These are phyloP conservation scores for Spondyliosoma cantharus DNA, from an alignment of 2,797 vertebrate genomes.

Conservation along the genomic window DNA sequence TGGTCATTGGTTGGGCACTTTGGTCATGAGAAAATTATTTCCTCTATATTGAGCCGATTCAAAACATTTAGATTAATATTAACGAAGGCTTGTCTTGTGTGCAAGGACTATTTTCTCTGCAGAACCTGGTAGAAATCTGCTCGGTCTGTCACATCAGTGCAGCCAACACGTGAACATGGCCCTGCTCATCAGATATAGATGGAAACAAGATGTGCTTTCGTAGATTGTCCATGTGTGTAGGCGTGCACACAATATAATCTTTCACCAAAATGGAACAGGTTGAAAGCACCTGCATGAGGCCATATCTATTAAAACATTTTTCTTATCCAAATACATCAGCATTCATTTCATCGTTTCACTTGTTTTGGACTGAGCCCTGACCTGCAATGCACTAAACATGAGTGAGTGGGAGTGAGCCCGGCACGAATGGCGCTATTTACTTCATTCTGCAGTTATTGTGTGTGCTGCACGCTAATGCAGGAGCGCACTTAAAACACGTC, in stretches of 20 bases:
- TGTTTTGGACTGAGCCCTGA: slow-evolving; percentile 14
- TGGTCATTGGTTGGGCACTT: too few species aligned
- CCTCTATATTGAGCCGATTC: background rate
- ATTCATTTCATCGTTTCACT: background rate
- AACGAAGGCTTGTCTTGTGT: background rate
- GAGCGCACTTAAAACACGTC: background rate
- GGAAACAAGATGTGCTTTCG: background rate
- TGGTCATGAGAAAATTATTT: background rate
- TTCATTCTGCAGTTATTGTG: slow-evolving; percentile 23
- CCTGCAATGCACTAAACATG: slow-evolving; percentile 11
- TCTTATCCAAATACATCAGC: background rate
- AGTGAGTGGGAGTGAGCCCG: slow-evolving; percentile 23
- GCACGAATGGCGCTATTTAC: background rate
- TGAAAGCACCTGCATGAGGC: background rate
- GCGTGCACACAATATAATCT: background rate
- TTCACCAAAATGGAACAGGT: background rate
- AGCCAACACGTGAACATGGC: background rate
- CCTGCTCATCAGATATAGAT: slow-evolving; percentile 39
- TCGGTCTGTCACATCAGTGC: background rate
- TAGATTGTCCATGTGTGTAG: background rate
- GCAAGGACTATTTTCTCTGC: background rate
- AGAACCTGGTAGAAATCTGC: slow-evolving; percentile 7
- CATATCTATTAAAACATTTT: background rate
- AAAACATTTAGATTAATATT: background rate
- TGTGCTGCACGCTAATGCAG: slow-evolving; percentile 17